These are phyloP conservation scores for Schmidtea mediterranea DNA, from an alignment of 1,140 invertebrate genomes.

Conservation along the genomic window DNA sequence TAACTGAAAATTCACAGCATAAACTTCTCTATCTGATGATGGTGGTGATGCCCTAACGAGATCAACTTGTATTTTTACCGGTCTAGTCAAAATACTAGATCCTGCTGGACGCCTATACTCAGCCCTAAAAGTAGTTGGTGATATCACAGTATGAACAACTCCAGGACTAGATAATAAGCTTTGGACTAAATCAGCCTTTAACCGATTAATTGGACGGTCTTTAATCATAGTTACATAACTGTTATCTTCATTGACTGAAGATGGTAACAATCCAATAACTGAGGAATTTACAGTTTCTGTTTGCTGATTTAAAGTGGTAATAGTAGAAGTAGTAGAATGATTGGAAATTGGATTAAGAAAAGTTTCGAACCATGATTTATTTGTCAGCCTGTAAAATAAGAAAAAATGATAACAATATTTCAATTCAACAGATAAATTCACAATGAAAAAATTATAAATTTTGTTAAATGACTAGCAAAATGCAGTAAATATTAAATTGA, in stretches of 20 bases:
- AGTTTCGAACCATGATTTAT: constrained; percentile 26
- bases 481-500: no score
- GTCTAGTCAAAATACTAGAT: constrained; percentile 75
- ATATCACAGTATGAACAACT: constrained; percentile 83
- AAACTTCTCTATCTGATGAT: constrained; percentile 6
- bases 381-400: background rate
- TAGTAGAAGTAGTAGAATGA: background rate
- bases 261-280: constrained; percentile 8
- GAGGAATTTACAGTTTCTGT: background rate
- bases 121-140: constrained; percentile 81
- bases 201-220: constrained; percentile 68
- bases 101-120: constrained; percentile 70
- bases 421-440: no score
- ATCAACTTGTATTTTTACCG: constrained; percentile 68
- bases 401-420: no score
- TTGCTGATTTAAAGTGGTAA: background rate
- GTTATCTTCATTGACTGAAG: constrained; percentile 75
- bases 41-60: constrained; percentile 24
- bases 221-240: constrained; percentile 73
- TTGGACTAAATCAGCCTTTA: constrained; percentile 91
- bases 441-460: no score
- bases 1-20: constrained; percentile 7
- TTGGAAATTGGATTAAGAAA: constrained; percentile 41
- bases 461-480: no score
- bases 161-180: constrained; percentile 64